A percentile compares a stretch with the other conserved stretches of the same genome.
Evolutionary conservation across 2,113 vertebrate species (phyloP).

Genomic region (Chiloscyllium plagiosum): DNA sequence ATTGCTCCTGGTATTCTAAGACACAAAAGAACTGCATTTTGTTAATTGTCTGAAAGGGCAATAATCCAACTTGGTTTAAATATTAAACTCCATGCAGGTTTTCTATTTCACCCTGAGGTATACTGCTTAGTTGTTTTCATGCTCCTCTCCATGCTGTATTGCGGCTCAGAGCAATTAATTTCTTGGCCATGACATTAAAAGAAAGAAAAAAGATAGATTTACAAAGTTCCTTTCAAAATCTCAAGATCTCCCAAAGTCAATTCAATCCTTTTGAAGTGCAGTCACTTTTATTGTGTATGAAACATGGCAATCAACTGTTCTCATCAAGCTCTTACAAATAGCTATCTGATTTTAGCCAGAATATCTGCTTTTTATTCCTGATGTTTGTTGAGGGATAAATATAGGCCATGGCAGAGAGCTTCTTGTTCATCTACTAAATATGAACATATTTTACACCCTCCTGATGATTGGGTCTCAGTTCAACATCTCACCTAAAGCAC

Average conservation of each 20-base stretch:
- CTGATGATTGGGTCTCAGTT: neutral
- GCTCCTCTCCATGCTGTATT: neutral
- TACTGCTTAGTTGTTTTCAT: neutral
- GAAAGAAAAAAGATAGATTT: neutral
- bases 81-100: neutral
- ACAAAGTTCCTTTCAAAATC: neutral
- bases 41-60: neutral
- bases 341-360: neutral
- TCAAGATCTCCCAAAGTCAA: neutral
- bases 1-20: neutral
- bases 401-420: neutral
- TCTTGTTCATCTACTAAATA: neutral
- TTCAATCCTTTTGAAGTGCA: neutral
- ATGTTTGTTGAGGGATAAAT: slow-evolving; percentile 17
- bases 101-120: neutral
- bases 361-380: neutral
- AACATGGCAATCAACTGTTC: neutral
- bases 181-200: neutral
- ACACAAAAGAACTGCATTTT: neutral
- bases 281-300: neutral
- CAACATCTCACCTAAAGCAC: neutral
- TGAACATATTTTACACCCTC: neutral
- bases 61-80: neutral
- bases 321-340: neutral
- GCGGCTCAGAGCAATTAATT: neutral